Evolutionary conservation across 2,888 invertebrate genomes (phyloP), one percentile per base, ranked within the genome.

Genomic region (Autographa gamma): DNA sequence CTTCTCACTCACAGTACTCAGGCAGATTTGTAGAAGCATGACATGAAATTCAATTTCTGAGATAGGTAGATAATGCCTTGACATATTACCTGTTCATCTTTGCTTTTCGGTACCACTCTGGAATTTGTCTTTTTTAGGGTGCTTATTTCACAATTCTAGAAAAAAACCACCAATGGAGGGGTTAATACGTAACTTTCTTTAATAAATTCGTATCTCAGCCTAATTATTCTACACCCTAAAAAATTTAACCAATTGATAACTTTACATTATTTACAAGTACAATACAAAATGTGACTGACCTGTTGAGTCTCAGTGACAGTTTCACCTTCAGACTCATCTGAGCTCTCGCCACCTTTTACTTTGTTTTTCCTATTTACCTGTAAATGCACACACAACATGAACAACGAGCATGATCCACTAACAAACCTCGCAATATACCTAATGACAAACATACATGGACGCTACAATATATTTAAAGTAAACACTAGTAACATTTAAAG

Each of bases 321-420:
- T 82, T 96, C 96, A 41, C 93, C 92, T 81, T 96, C 96, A 59
- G 96, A 96, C 74, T 96, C 96, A 87, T 95, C 96, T 60, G 96
- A 96, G 82, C 95, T 96, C 89, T 95, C 95, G 25, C 92, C 94
- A 65, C 91, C 90, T 87, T 95, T 94, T 77, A 91, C 91, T 90
- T 93, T 93, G 85, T 90, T 93, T 91, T 94, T 95, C 82, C 93
- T 94, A 91, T 93, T 95, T 86, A 95, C 94, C 95, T 95, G 93
- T 69, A 92, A 81, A 83, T 74, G 32, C 32, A 80, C 54, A 80
- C 61, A 76, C 11, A 41, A 62, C 18, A 72, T 82, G 77, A 80
- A 77, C 74, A 80, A 81, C 71, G 71, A 70, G 32, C 48, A 72
- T 75, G 48, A 63, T 54, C 63, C 58, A 68, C 65, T 61, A 60